These are phyloP conservation scores for Rhynchonycteris naso DNA, from an alignment of 2,797 vertebrate species.

Conservation along the genomic window DNA sequence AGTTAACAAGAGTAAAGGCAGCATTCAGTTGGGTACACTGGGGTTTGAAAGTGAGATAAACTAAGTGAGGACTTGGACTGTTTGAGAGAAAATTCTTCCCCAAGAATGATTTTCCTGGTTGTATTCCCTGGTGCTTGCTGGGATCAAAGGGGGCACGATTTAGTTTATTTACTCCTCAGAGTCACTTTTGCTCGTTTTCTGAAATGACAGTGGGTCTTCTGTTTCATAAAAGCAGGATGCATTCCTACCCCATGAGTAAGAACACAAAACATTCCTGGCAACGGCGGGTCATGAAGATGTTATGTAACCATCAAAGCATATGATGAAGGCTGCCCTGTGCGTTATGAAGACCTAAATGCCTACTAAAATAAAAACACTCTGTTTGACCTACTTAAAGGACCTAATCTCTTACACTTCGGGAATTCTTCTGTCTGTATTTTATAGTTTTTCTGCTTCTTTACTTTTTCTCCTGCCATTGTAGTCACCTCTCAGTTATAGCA, in stretches of 20 bases:
- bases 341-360: background rate
- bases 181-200: background rate
- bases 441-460: background rate
- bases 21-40: background rate
- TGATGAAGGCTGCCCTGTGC: background rate
- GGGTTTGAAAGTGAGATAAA: background rate
- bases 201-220: background rate
- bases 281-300: background rate
- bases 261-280: background rate
- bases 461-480: background rate
- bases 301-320: background rate
- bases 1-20: background rate
- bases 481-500: background rate
- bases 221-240: background rate
- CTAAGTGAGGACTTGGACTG: background rate
- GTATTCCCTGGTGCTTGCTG: too few relatives aligned
- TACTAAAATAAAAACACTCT: background rate
- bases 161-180: background rate
- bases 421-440: background rate
- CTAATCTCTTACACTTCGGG: background rate
- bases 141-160: background rate
- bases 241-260: background rate
- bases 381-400: background rate
- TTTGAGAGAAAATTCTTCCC: background rate
- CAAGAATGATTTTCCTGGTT: background rate